Evolutionary conservation across 2,888 invertebrate genomes (phyloP).

Genomic region (Drosophila histrio): DNA sequence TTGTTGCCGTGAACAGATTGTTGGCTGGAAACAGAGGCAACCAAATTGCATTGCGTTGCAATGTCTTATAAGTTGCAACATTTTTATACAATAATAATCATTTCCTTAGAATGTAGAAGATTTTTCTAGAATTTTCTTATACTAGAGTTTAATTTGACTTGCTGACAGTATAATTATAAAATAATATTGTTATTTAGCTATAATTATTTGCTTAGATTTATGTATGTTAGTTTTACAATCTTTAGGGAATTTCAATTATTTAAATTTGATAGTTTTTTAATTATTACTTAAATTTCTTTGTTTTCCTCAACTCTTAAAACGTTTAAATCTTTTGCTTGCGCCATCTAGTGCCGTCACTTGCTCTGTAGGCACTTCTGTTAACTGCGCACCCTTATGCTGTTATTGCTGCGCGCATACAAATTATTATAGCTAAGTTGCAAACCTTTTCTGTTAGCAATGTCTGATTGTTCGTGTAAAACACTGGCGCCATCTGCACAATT

Average conservation of each 20-base stretch:
- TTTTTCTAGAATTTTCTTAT: not conserved
- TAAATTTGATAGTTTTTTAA: not conserved
- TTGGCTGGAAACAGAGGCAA: conserved; percentile 7
- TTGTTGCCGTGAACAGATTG: conserved; percentile 34
- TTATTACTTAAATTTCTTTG: not conserved
- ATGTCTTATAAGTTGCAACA: conserved; percentile 6
- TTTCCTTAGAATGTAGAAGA: not conserved
- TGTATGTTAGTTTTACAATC: not conserved
- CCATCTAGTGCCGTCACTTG: conserved; percentile 31
- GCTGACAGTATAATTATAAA: not conserved
- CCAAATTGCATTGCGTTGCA: conserved; percentile 20
- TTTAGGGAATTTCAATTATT: not conserved
- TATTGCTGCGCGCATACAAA: not conserved
- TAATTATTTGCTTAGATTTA: too few species aligned
- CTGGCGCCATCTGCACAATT: conserved; percentile 37
- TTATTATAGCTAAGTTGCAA: conserved; percentile 23
- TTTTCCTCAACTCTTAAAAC: not conserved
- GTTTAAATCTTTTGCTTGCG: not conserved
- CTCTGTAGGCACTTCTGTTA: not conserved
- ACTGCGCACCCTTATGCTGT: not conserved
- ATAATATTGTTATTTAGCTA: too few species aligned
- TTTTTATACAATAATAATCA: not conserved
- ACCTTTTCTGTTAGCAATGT: conserved; percentile 17
- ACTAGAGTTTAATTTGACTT: not conserved
- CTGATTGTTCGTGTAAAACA: not conserved